These are phyloP conservation scores for Drusus annulatus DNA, from an alignment of 1,140 invertebrate species.

Conservation along the genomic window DNA sequence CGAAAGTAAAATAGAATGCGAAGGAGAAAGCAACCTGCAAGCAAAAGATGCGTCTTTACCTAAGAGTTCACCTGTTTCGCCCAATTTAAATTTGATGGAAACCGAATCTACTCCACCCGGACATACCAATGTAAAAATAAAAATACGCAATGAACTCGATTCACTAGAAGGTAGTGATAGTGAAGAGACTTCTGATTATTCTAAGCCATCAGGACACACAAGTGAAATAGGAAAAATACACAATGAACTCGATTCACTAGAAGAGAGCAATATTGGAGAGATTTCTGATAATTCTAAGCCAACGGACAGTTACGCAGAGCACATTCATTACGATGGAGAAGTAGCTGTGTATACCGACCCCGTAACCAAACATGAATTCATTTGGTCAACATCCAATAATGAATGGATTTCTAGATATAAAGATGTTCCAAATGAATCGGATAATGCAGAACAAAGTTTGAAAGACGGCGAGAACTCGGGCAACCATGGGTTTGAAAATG, in stretches of 20 bases:
- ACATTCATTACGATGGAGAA: constrained; percentile 76
- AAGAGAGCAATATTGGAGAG: background rate
- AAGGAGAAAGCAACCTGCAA: too few species aligned
- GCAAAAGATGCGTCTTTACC: background rate
- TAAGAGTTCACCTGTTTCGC: too few species aligned
- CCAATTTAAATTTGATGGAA: too few species aligned
- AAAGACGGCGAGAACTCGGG: constrained; percentile 61
- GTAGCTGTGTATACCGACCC: constrained; percentile 84
- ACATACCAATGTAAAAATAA: background rate
- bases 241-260: background rate
- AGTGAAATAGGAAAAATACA: background rate
- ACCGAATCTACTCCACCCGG: too few species aligned
- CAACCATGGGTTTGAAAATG: constrained; percentile 79
- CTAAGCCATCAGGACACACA: background rate
- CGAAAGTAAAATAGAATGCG: too few species aligned
- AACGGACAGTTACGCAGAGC: constrained; percentile 26
- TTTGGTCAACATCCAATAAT: constrained; percentile 77
- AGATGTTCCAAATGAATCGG: constrained; percentile 62
- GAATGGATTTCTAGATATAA: constrained; percentile 74
- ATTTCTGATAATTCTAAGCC: background rate
- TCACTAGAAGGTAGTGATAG: background rate
- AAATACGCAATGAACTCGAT: background rate
- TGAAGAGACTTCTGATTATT: background rate
- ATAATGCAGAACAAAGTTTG: constrained; percentile 63
- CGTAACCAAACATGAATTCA: constrained; percentile 76